Evolutionary conservation across 2,113 vertebrate species (phyloP).

Genomic region (Blennius ocellaris): DNA sequence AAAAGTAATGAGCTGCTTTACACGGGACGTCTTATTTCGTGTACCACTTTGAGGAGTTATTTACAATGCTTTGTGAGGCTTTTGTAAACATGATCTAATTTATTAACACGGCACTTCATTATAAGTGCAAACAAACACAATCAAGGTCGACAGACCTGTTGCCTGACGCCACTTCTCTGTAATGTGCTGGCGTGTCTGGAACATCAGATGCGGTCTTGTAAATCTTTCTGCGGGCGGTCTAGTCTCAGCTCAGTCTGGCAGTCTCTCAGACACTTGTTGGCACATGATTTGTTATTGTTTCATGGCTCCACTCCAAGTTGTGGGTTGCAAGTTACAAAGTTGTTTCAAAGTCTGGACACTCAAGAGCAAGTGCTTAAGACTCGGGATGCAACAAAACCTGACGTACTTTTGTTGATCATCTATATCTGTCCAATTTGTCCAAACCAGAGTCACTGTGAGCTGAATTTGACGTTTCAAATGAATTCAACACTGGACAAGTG

Average conservation of each 20-base stretch:
- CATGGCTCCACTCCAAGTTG: conserved; percentile 1
- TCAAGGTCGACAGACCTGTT: conserved; percentile 25
- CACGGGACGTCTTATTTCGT: neutral
- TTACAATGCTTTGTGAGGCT: conserved; percentile 12
- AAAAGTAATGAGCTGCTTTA: conserved; percentile 25
- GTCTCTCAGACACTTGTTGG: neutral
- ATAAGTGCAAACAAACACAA: conserved; percentile 36
- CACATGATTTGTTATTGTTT: neutral
- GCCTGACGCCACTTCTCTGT: neutral
- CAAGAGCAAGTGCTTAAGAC: neutral
- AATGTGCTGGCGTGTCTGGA: neutral
- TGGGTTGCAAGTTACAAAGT: conserved; percentile 6
- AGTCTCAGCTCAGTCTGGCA: neutral
- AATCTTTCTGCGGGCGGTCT: neutral
- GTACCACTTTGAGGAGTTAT: conserved; percentile 9
- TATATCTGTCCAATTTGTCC: too few relatives aligned
- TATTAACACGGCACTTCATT: conserved; percentile 18
- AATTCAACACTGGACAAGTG: too few relatives aligned
- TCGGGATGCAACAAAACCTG: too few relatives aligned
- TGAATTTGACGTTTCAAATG: too few relatives aligned
- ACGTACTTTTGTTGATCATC: too few relatives aligned
- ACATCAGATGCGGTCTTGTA: conserved; percentile 14
- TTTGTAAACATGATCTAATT: conserved; percentile 35
- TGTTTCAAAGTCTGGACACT: conserved; percentile 1
- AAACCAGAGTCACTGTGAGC: too few relatives aligned